These are phyloP conservation scores for Chymomyza procnemis DNA, from an alignment of 2,888 invertebrate genomes.

Conservation along the genomic window DNA sequence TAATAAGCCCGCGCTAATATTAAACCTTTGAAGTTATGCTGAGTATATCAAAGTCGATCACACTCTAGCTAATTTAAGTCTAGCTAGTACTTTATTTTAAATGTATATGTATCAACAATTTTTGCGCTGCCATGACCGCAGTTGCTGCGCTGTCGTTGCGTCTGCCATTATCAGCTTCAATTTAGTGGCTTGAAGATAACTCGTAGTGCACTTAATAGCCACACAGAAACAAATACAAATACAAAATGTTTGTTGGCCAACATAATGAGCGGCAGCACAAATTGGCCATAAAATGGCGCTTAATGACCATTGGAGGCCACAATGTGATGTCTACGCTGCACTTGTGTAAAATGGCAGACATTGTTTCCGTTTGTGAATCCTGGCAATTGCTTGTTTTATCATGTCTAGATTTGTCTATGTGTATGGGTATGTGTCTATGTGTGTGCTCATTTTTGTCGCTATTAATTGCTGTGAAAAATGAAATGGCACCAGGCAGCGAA, in stretches of 20 bases:
- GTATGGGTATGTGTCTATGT: background rate
- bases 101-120: slow-evolving; percentile 15
- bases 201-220: slow-evolving; percentile 59
- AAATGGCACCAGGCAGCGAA: slow-evolving; percentile 4
- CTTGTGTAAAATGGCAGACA: slow-evolving; percentile 8
- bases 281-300: slow-evolving; percentile 61
- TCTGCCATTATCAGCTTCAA: slow-evolving; percentile 54
- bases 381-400: slow-evolving; percentile 22
- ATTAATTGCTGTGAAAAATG: slow-evolving; percentile 38
- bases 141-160: background rate
- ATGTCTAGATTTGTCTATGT: background rate
- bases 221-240: too few relatives aligned
- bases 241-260: slow-evolving; percentile 14
- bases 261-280: slow-evolving; percentile 30
- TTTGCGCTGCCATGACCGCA: slow-evolving; percentile 16
- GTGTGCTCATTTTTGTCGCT: slow-evolving; percentile 18
- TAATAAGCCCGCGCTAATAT: too few relatives aligned
- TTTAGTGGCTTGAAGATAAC: slow-evolving; percentile 71
- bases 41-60: too few relatives aligned
- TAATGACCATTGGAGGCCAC: slow-evolving; percentile 54
- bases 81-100: background rate
- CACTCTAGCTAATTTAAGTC: too few relatives aligned
- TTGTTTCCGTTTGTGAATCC: background rate
- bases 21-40: too few relatives aligned
- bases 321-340: slow-evolving; percentile 28